Evolutionary conservation across 2,888 invertebrate species (phyloP).

Genomic region (Neocrepidodera transversa): DNA sequence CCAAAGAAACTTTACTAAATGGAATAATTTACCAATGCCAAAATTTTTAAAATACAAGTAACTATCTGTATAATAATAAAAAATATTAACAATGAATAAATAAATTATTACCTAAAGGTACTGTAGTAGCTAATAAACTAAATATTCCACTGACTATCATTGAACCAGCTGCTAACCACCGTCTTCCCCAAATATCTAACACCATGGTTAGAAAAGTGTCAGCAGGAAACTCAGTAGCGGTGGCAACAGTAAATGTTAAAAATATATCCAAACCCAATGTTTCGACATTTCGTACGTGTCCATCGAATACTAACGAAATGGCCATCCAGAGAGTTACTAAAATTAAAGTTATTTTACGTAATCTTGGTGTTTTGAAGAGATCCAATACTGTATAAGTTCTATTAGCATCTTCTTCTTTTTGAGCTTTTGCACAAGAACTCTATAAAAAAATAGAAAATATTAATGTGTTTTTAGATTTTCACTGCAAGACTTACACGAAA

Average conservation of each 20-base stretch:
- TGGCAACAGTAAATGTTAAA: conserved; percentile 83
- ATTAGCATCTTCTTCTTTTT: conserved; percentile 74
- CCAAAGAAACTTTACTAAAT: no score
- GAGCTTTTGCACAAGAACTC: conserved; percentile 72
- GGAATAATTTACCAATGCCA: no score
- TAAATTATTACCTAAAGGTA: conserved; percentile 77
- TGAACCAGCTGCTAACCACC: conserved; percentile 85
- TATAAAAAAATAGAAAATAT: conserved; percentile 47
- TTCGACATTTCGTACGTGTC: conserved; percentile 87
- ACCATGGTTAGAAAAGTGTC: conserved; percentile 81
- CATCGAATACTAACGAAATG: conserved; percentile 87
- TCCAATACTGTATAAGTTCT: conserved; percentile 80
- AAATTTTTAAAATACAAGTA: no score
- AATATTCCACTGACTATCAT: conserved; percentile 83
- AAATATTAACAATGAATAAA: no score
- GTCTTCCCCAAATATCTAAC: conserved; percentile 80
- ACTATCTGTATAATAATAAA: no score
- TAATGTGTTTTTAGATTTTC: no score
- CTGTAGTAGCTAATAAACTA: conserved; percentile 77
- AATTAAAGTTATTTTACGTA: conserved; percentile 78
- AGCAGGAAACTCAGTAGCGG: conserved; percentile 84
- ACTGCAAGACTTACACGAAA: conserved; percentile 69
- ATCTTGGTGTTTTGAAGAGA: conserved; percentile 78
- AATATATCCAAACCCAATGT: conserved; percentile 84
- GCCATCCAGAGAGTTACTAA: conserved; percentile 88